Base-by-base conservation (phyloP, 2,888 invertebrate genomes). In the Diarsia rubi region DNA sequence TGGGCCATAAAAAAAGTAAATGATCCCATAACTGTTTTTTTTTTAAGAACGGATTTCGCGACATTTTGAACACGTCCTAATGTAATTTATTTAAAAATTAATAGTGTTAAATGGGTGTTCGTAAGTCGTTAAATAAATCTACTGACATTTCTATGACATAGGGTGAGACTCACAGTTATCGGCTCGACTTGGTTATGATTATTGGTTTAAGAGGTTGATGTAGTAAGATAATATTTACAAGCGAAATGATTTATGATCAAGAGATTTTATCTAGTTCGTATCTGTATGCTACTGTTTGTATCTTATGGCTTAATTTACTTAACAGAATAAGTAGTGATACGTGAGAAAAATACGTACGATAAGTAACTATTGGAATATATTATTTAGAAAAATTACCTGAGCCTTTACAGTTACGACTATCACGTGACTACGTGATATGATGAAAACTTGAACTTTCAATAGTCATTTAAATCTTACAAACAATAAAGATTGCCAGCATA, bases 1-100 rank as follows among this genome's bases (percentile, higher is more conserved):
- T 1, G 12, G 12, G 19, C 49, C 24, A 73, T 75, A 72, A 75
- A 75, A 66, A 31, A 67, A 37, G 69, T 24, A 45, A 47, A 67
- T 69, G 47, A 54, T 60, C 42, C 44, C 47, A 49, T 78, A 78
- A 81, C 81, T 60, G 83, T 83, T 45, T 66, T 21, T 66, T 68
- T 52, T 37, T 54, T 37, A n/a, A 45, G 27, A 47, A 63, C 70
- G 73, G 73, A 73, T 64, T 81, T 69, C 27, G 59, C 76, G 60
- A 69, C 52, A 24, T 69, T 68, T 11, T 44, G n/a, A 16, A 44
- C n/a, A 75, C 52, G 72, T 83, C 78, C 75, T 83, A 67, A 69
- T 71, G 57, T 24, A 49, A 73, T 75, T 73, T 57, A 75, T 69
- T 54, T 57, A 57, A 42, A 37, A 54, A 78, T 71, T 65, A 74